These are phyloP conservation scores for Empis stercorea DNA, from an alignment of 2,888 invertebrate species.

Conservation along the genomic window DNA sequence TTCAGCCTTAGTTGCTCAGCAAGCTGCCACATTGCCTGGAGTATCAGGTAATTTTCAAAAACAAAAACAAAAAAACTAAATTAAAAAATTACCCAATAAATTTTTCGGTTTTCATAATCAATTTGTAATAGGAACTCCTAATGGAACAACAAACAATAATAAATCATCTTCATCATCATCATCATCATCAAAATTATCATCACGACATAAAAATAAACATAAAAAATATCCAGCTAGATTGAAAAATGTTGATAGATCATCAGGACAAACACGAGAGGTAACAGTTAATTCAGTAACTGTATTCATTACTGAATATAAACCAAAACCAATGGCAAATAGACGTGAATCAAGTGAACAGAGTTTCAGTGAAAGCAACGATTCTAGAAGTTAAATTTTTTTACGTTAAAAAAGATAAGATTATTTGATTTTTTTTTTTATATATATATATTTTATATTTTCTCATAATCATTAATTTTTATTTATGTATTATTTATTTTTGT, in stretches of 20 bases:
- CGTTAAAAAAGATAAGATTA: no score
- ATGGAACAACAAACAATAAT: conserved; percentile 29
- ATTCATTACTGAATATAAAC: conserved; percentile 91
- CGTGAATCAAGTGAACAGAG: conserved; percentile 36
- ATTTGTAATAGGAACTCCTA: conserved; percentile 29
- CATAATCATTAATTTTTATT: no score
- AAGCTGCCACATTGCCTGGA: conserved; percentile 63
- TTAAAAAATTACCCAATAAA: no score
- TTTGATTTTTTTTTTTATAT: no score
- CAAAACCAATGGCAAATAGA: conserved; percentile 43
- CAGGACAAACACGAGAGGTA: conserved; percentile 86
- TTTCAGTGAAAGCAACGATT: conserved; percentile 38
- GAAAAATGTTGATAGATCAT: conserved; percentile 85
- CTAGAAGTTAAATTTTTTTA: conserved; percentile 33
- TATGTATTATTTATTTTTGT: no score
- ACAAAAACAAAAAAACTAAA: no score
- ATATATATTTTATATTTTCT: no score
- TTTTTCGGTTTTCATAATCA: no score
- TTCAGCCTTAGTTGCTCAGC: conserved; percentile 92
- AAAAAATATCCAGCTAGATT: conserved; percentile 63
- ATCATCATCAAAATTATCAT: conserved; percentile 37
- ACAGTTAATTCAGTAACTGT: conserved; percentile 96
- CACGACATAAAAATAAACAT: conserved; percentile 44
- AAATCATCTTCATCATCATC: conserved; percentile 26
- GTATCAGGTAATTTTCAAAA: conserved; percentile 39